These are phyloP conservation scores for Tenthredo amoena DNA, from an alignment of 2,888 invertebrate species.

Conservation along the genomic window DNA sequence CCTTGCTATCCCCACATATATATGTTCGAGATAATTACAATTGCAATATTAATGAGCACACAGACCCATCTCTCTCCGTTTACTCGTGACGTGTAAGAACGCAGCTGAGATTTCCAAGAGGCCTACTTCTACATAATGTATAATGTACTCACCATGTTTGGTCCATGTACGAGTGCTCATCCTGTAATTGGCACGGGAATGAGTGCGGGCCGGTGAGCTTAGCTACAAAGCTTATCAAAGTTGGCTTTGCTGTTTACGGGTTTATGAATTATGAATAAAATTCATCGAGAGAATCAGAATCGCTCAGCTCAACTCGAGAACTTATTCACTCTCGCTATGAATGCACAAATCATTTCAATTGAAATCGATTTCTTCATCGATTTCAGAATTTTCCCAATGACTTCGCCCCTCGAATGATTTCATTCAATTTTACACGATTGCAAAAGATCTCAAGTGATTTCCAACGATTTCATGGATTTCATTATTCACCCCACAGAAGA, in stretches of 20 bases:
- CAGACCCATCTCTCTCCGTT: constrained; percentile 25
- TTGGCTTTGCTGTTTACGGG: neutral
- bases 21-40: constrained; percentile 16
- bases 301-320: neutral
- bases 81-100: constrained; percentile 39
- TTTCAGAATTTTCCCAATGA: no score
- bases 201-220: neutral
- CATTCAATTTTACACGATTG: no score
- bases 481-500: no score
- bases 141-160: neutral
- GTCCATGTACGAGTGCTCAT: neutral
- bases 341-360: no score
- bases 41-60: constrained; percentile 45
- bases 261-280: neutral
- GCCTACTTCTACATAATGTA: neutral
- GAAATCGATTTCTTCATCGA: no score
- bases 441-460: no score
- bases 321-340: neutral
- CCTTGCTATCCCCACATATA: neutral
- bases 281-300: neutral
- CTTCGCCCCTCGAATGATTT: no score
- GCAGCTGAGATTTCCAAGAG: constrained; percentile 32
- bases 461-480: no score
- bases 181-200: constrained; percentile 6
- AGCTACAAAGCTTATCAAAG: neutral